Percentiles rank a stretch among this genome's conserved stretches.
Conservation (phyloP, 2,113 vertebrate species). For the Nycticryphes semicollaris region DNA sequence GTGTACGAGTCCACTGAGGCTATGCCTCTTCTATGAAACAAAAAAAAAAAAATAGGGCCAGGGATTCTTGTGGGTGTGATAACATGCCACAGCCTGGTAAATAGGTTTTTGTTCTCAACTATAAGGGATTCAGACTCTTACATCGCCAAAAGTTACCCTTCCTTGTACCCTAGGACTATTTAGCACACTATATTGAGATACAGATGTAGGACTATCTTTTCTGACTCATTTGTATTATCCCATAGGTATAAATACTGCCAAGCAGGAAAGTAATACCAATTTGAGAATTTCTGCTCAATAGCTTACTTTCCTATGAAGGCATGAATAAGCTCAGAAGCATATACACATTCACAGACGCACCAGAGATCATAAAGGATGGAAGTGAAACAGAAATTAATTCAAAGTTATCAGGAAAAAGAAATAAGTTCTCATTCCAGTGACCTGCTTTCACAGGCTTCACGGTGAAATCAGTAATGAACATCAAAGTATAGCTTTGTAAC, state of each 20-base stretch:
- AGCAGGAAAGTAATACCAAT: not conserved
- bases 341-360: not conserved
- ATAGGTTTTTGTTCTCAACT: not conserved
- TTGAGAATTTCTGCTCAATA: not conserved
- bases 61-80: not conserved
- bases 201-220: not conserved
- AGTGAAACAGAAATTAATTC: not conserved
- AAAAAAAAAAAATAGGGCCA: not conserved
- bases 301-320: not conserved
- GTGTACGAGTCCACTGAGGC: not conserved
- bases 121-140: not conserved
- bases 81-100: not conserved
- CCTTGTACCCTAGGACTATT: not conserved
- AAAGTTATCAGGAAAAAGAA: not conserved
- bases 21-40: not conserved
- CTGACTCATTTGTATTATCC: not conserved
- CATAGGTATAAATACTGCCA: rapidly evolving
- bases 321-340: not conserved
- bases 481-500: not conserved
- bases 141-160: not conserved
- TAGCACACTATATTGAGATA: not conserved
- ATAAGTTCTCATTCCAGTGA: not conserved
- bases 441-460: not conserved
- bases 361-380: not conserved
- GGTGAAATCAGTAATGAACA: not conserved